Percentiles rank a stretch among this genome's conserved stretches.
Conservation (phyloP, 2,888 invertebrate species). For the Limnephilus rhombicus region DNA sequence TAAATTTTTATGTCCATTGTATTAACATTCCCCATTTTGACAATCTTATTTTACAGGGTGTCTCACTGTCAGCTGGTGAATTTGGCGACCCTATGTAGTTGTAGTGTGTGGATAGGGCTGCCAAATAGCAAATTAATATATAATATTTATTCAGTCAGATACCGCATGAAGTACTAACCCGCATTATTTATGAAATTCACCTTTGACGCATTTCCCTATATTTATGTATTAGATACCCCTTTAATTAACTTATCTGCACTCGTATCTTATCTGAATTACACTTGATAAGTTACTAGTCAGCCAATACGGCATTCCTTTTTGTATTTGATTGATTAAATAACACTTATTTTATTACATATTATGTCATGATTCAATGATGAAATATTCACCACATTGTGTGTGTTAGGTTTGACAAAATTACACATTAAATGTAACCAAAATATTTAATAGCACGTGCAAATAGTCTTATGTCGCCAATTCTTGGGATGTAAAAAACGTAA, state of each 20-base stretch:
- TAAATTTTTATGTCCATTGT: not conserved
- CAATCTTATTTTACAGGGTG: slow-evolving; percentile 1
- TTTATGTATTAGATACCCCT: not conserved
- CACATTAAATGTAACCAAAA: not conserved
- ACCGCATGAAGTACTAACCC: not conserved
- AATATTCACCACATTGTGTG: not conserved
- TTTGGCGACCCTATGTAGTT: not conserved
- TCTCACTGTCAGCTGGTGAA: not conserved
- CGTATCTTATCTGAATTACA: not conserved
- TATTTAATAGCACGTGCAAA: not conserved
- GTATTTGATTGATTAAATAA: not conserved
- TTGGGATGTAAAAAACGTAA: not conserved
- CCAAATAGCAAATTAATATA: not conserved
- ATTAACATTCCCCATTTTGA: not conserved
- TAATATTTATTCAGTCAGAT: not conserved
- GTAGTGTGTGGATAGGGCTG: not conserved
- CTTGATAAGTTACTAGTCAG: slow-evolving; percentile 1
- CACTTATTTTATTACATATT: not conserved
- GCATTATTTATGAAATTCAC: not conserved
- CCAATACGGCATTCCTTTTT: not conserved
- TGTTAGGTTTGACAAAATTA: not conserved
- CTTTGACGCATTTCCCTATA: not conserved
- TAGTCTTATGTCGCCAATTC: not conserved
- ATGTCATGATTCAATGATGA: not conserved
- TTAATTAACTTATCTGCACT: not conserved